Evolutionary conservation across 2,113 vertebrate species (phyloP).

Genomic region (Acrocephalus kingi): DNA sequence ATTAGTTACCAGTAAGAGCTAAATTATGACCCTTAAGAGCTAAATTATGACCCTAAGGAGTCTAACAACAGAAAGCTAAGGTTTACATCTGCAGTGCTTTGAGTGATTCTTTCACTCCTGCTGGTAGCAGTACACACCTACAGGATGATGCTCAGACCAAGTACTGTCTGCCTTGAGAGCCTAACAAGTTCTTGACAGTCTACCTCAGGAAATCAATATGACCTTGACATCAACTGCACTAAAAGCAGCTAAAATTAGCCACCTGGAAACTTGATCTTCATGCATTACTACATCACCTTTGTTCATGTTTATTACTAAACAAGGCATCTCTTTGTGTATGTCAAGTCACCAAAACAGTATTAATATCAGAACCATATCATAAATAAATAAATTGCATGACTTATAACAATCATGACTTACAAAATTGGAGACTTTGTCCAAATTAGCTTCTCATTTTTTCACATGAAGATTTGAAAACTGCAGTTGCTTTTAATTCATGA

Average conservation of each 20-base stretch:
- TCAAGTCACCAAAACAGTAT: not conserved
- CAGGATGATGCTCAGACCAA: not conserved
- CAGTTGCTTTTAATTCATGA: not conserved
- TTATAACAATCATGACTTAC: not conserved
- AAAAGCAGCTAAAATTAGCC: constrained; percentile 29
- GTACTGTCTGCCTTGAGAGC: not conserved
- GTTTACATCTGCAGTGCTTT: not conserved
- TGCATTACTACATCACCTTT: not conserved
- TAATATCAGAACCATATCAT: not conserved
- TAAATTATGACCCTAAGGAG: not conserved
- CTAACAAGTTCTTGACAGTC: not conserved
- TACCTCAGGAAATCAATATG: not conserved
- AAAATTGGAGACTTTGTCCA: not conserved
- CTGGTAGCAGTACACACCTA: not conserved
- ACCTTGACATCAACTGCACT: not conserved
- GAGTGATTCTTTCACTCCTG: not conserved
- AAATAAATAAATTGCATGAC: not conserved
- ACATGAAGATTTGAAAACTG: not conserved
- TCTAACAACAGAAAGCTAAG: not conserved
- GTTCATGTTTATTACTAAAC: not conserved
- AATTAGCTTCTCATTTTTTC: not conserved
- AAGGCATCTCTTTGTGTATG: not conserved
- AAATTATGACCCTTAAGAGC: not conserved
- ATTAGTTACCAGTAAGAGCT: not conserved
- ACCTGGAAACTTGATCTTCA: constrained; percentile 14